Conservation (phyloP, 2,888 invertebrate species). For the Flabesymbios commensalis region DNA sequence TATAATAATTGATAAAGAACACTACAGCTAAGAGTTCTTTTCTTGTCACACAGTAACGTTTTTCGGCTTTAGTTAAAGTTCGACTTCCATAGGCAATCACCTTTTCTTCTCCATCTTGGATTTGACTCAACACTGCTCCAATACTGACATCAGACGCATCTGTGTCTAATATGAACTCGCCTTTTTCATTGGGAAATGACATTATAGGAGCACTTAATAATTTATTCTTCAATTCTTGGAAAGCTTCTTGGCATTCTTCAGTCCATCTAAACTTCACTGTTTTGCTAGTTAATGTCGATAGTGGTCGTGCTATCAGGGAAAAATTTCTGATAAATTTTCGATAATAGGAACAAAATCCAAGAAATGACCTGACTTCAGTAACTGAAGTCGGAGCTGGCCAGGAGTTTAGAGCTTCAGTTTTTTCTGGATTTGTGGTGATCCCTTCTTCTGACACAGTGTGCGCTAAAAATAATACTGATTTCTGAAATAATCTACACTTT, state of each 20-base stretch:
- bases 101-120: slow-evolving; percentile 9
- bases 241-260: too few species aligned
- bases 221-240: too few species aligned
- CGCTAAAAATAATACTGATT: slow-evolving; percentile 13
- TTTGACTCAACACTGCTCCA: slow-evolving; percentile 10
- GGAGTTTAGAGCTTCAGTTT: slow-evolving; percentile 5
- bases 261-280: too few species aligned
- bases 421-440: slow-evolving; percentile 10
- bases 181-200: too few species aligned
- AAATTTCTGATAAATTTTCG: slow-evolving; percentile 9
- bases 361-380: not conserved
- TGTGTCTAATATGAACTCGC: too few species aligned
- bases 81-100: slow-evolving; percentile 17
- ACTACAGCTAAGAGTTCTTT: slow-evolving; percentile 13
- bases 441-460: slow-evolving; percentile 14
- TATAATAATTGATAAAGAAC: slow-evolving; percentile 11
- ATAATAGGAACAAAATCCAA: slow-evolving; percentile 11
- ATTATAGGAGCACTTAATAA: too few species aligned
- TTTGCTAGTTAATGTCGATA: slow-evolving; percentile 4
- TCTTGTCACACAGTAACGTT: slow-evolving; percentile 11
- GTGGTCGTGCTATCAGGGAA: slow-evolving; percentile 9
- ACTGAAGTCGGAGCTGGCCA: slow-evolving; percentile 8
- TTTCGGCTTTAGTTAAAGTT: slow-evolving; percentile 3
- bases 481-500: slow-evolving; percentile 15
- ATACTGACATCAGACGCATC: too few species aligned